Base-by-base conservation (phyloP, 2,888 invertebrate genomes). In the Limulus polyphemus region DNA sequence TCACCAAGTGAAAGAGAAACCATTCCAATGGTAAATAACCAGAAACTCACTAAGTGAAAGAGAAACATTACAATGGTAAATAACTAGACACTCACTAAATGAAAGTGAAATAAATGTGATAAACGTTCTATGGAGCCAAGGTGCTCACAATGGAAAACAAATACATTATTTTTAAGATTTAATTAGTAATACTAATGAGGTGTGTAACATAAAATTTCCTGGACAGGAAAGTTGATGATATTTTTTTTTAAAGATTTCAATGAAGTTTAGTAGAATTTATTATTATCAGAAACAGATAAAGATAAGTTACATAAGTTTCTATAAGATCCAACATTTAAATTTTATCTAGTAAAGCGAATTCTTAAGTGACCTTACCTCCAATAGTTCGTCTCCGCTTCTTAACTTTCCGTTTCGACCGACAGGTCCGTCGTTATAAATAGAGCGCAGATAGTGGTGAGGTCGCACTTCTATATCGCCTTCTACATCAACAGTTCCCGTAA, bases 401-500 rank as follows among this genome's bases (percentile, higher is more conserved):
- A 99, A 83, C 57, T 85, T 84, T 9, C 85, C 89, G 73, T 93
- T 94, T 69, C 87, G 84, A 10, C 97, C 98, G 2, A 99, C 97
- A 0, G 99, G 98, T 1, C 99, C 98, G 77, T 97, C 94, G 13
- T 90, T 87, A 71, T 98, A 81, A 72, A 99, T 94, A 60, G 93
- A 93, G 70, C 98, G 85, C 74, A 99, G 97, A 77, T 97, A 98
- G 80, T 98, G 99, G 79, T 99, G 99, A 2, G 99, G 98, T 62
- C 97, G 83, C 54, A 97, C 92, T 79, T 99, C 98, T 62, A 90
- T 84, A 0, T 98, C 98, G 71, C 90, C 88, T 79, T 98, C 97
- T 59, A 99, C 95, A 76, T 99, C 99, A 52, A 97, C 98, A 0
- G 99, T 99, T 59, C 99, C 98, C 77, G 98, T 97, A 67, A 98